A percentile compares a stretch with the other conserved stretches of the same genome.
Conservation (phyloP, 2,797 vertebrate genomes). For the Alca torda region DNA sequence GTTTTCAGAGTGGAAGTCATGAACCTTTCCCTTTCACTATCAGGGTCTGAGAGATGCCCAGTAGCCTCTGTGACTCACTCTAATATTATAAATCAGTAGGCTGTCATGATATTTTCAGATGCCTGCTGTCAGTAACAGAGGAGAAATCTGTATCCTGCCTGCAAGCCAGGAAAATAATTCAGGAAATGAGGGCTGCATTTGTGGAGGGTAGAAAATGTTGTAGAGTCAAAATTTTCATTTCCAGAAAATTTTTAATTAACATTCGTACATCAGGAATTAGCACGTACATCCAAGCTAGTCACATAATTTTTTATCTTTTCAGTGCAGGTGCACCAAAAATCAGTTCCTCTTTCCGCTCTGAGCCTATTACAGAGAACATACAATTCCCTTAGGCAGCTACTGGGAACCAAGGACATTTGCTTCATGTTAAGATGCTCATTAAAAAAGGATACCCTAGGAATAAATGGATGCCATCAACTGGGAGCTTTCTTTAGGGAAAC, state of each 20-base stretch:
- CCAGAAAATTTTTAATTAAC: conserved; percentile 9
- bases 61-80: neutral
- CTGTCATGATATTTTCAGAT: conserved; percentile 13
- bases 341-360: neutral
- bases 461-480: neutral
- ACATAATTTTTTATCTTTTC: neutral
- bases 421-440: neutral
- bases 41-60: neutral
- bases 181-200: conserved; percentile 21
- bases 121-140: neutral
- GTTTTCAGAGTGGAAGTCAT: neutral
- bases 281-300: neutral
- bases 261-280: neutral
- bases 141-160: conserved; percentile 6
- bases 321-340: neutral
- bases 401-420: neutral
- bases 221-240: conserved; percentile 14
- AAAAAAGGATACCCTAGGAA: neutral
- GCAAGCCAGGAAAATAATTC: conserved; percentile 15
- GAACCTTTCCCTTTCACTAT: neutral
- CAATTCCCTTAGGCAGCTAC: neutral
- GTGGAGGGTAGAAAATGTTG: neutral
- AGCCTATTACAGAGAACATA: neutral
- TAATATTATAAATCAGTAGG: neutral
- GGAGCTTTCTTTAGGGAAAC: neutral